phyloP scores from a whole-genome alignment of 2,113 vertebrate genomes.

The Cyphomyrus discorhynchus region DNA sequence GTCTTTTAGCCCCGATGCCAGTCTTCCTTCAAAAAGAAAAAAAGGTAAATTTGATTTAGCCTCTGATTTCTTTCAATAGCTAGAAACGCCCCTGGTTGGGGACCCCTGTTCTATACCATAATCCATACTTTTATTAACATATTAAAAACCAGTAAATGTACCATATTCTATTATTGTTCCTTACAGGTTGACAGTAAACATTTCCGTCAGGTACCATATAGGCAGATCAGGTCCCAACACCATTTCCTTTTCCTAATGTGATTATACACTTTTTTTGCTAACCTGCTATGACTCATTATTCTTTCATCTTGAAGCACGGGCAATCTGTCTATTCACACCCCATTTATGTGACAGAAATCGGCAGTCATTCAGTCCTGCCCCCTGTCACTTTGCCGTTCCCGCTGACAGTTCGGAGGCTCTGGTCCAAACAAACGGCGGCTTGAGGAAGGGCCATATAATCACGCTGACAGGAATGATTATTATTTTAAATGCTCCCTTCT shows the following conservation, averaged over 20 bases:
- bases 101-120: neutral
- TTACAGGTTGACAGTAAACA: neutral
- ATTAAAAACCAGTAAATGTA: neutral
- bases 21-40: too few relatives aligned
- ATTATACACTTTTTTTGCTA: neutral
- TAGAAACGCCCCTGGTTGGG: neutral
- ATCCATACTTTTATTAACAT: neutral
- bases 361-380: conserved; percentile 1
- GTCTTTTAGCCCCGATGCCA: too few relatives aligned
- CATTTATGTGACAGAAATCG: conserved; percentile 11
- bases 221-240: neutral
- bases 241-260: neutral
- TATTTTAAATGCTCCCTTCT: neutral
- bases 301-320: conserved; percentile 1
- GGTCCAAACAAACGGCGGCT: conserved; percentile 12
- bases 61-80: too few relatives aligned
- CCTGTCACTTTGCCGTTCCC: neutral
- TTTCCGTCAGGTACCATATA: neutral
- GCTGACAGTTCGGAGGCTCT: neutral
- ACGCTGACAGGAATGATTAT: conserved; percentile 21
- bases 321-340: conserved; percentile 6
- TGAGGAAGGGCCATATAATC: conserved; percentile 13
- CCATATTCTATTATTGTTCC: neutral
- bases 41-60: too few relatives aligned
- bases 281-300: neutral